Evolutionary conservation across 2,888 invertebrate species (phyloP).

Genomic region (Trissoscelio sp.): DNA sequence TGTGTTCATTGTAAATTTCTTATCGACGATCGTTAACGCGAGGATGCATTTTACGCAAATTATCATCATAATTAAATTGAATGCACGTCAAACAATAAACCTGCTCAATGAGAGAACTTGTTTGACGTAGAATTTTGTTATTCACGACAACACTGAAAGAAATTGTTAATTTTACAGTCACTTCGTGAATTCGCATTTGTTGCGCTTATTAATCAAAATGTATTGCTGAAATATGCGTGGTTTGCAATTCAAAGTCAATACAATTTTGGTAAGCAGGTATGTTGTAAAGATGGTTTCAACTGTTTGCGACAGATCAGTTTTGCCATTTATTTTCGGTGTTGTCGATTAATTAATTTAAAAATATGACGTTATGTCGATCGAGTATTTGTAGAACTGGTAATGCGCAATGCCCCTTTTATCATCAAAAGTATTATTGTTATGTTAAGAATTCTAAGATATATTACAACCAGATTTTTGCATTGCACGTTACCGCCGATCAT

Average conservation of each 20-base stretch:
- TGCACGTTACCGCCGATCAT: not conserved
- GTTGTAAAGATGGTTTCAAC: too few species aligned
- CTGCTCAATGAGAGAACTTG: not conserved
- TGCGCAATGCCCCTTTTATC: not conserved
- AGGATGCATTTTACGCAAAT: not conserved
- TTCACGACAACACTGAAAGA: not conserved
- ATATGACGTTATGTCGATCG: not conserved
- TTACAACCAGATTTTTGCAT: not conserved
- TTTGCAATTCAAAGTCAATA: not conserved
- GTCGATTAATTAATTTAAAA: not conserved
- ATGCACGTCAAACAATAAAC: not conserved
- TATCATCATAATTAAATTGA: not conserved
- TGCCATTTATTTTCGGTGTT: not conserved
- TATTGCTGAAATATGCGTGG: not conserved
- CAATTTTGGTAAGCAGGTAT: not conserved
- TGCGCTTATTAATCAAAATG: not conserved
- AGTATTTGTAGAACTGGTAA: not conserved
- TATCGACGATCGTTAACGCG: constrained; percentile 1
- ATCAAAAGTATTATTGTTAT: constrained; percentile 24
- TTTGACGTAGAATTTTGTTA: not conserved
- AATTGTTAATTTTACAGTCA: not conserved
- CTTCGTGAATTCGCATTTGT: not conserved
- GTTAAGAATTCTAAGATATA: constrained; percentile 1
- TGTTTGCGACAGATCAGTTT: too few species aligned
- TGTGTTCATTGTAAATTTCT: constrained; percentile 8